A percentile compares a stretch with the other conserved stretches of the same genome.
Conservation (phyloP, 1,140 invertebrate species). For the Drosophila chauvacae region DNA sequence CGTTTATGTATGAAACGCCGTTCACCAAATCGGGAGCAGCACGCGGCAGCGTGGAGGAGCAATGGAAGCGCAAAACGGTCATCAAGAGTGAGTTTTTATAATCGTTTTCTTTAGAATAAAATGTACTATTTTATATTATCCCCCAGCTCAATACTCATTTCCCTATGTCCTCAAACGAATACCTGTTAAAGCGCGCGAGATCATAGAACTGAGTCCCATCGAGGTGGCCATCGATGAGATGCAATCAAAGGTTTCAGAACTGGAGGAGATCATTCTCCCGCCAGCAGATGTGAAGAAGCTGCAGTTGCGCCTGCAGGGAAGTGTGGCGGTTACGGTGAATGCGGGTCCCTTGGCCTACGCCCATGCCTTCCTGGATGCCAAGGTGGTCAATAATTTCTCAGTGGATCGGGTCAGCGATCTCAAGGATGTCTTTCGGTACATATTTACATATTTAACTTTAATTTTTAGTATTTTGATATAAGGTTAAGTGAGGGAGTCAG, state of each 20-base stretch:
- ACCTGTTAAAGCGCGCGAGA: conserved; percentile 89
- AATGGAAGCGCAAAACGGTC: conserved; percentile 94
- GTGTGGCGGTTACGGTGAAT: conserved; percentile 96
- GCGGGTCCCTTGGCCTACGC: conserved; percentile 97
- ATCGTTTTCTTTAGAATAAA: background rate
- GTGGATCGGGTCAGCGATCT: conserved; percentile 93
- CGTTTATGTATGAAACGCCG: conserved; percentile 97
- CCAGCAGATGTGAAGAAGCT: conserved; percentile 94
- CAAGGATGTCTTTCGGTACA: conserved; percentile 93
- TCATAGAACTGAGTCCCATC: conserved; percentile 94
- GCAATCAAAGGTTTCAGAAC: conserved; percentile 92
- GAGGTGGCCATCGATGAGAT: conserved; percentile 98
- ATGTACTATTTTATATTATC: background rate
- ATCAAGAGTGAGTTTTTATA: conserved; percentile 88
- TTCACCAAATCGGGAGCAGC: conserved; percentile 94
- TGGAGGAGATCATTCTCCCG: conserved; percentile 93
- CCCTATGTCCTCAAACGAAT: conserved; percentile 97
- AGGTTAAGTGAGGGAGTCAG: background rate
- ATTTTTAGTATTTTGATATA: background rate
- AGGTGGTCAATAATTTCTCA: conserved; percentile 88
- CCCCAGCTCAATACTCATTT: conserved; percentile 91
- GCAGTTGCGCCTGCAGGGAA: conserved; percentile 94
- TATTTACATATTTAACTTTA: conserved; percentile 17
- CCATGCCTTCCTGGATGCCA: conserved; percentile 93
- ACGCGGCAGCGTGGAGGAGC: conserved; percentile 92